phyloP scores from a whole-genome alignment of 2,113 vertebrate species.

The Cepphus grylle region DNA sequence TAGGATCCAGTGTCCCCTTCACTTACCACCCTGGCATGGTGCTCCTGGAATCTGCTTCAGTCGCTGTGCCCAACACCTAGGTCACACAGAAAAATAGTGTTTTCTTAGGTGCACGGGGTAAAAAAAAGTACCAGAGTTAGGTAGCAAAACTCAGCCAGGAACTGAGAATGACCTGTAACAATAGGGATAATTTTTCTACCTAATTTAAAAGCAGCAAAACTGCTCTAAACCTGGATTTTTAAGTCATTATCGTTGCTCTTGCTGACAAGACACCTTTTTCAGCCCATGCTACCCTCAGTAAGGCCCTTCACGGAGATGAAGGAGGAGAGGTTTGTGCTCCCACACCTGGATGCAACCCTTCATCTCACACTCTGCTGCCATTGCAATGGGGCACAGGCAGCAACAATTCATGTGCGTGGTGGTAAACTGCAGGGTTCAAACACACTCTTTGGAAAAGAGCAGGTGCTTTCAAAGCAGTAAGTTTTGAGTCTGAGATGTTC shows the following conservation, averaged over 20 bases:
- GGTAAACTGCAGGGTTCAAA: neutral
- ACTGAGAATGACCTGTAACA: neutral
- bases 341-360: neutral
- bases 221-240: neutral
- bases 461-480: neutral
- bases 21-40: neutral
- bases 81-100: neutral
- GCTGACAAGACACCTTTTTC: conserved; percentile 11
- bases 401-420: neutral
- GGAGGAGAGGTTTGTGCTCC: neutral
- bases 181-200: neutral
- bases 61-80: neutral
- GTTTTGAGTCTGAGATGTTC: neutral
- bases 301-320: neutral
- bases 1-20: neutral
- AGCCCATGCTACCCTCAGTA: neutral
- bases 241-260: neutral
- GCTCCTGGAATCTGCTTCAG: neutral
- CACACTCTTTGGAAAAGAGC: neutral
- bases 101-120: neutral
- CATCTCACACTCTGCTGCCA: neutral
- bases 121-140: neutral
- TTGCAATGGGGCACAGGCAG: neutral
- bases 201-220: conserved; percentile 1
- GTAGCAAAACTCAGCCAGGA: neutral